phyloP scores from a whole-genome alignment of 1,140 invertebrate genomes.

The Neodiprion pinetum region DNA sequence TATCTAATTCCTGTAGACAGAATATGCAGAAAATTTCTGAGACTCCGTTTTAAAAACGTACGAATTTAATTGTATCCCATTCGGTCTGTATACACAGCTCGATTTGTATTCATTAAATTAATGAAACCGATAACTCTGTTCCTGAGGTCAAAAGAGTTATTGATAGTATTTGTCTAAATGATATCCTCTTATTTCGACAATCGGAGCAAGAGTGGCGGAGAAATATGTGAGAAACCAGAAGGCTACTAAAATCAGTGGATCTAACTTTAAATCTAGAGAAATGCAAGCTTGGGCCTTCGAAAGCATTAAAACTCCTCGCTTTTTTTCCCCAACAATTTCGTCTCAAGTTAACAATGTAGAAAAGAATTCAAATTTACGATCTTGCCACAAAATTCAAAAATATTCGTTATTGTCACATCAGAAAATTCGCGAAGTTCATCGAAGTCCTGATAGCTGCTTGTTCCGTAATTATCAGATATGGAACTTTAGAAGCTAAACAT shows the following conservation, averaged over 20 bases:
- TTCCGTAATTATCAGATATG: constrained; percentile 25
- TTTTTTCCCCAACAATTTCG: constrained; percentile 20
- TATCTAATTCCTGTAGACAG: neutral
- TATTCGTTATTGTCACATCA: constrained; percentile 25
- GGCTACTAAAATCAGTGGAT: constrained; percentile 23
- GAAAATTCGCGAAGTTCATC: constrained; percentile 27
- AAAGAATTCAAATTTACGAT: constrained; percentile 15
- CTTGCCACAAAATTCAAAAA: constrained; percentile 14
- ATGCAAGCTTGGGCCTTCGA: constrained; percentile 21
- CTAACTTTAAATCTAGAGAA: constrained; percentile 28
- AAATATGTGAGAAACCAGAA: constrained; percentile 20
- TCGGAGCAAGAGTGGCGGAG: constrained; percentile 14
- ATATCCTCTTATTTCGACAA: constrained; percentile 20
- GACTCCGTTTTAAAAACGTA: constrained; percentile 31
- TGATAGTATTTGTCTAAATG: constrained; percentile 20
- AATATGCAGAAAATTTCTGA: constrained; percentile 27
- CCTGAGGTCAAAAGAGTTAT: constrained; percentile 14
- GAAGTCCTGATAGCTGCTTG: constrained; percentile 28
- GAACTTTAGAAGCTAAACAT: constrained; percentile 24
- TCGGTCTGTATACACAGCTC: constrained; percentile 24
- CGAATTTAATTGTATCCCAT: constrained; percentile 36
- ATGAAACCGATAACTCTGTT: constrained; percentile 28
- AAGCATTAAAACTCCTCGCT: constrained; percentile 25
- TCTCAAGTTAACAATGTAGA: constrained; percentile 10
- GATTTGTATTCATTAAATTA: constrained; percentile 27